Conservation (phyloP, 2,888 invertebrate species). For the Dryococelus australis region DNA sequence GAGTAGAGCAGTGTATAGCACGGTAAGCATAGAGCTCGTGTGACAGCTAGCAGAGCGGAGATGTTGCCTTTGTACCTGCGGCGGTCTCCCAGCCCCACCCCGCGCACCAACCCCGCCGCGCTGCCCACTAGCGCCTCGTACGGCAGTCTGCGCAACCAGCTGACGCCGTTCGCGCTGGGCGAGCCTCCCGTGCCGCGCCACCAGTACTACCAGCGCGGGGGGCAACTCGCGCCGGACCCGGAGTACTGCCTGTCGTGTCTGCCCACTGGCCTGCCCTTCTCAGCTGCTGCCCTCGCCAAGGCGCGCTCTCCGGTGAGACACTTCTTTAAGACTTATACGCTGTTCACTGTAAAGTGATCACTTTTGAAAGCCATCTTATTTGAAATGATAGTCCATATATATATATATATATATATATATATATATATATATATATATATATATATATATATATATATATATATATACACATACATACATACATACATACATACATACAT, state of each 20-base stretch:
- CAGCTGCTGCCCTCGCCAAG: conserved; percentile 52
- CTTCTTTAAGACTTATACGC: too few relatives aligned
- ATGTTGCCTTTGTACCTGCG: conserved; percentile 39
- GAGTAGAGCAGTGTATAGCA: not conserved
- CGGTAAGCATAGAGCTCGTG: not conserved
- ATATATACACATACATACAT: too few relatives aligned
- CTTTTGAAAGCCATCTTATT: too few relatives aligned
- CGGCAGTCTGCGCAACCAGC: conserved; percentile 28
- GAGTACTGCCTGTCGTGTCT: conserved; percentile 54
- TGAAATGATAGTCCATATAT: too few relatives aligned
- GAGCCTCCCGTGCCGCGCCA: conserved; percentile 39
- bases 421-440: conserved; percentile 24
- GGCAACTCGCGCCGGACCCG: conserved; percentile 40
- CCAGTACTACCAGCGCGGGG: conserved; percentile 38
- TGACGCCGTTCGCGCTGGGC: conserved; percentile 39
- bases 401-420: too few relatives aligned
- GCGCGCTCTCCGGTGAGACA: conserved; percentile 29
- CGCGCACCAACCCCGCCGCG: conserved; percentile 33
- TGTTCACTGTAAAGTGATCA: too few relatives aligned
- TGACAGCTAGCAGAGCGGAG: not conserved
- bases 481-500: too few relatives aligned
- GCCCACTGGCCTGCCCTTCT: conserved; percentile 51
- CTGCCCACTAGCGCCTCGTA: conserved; percentile 35
- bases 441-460: not conserved
- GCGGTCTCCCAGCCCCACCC: conserved; percentile 42